Evolutionary conservation across 2,113 vertebrate species (phyloP).

Genomic region (Pollimyrus isidori): DNA sequence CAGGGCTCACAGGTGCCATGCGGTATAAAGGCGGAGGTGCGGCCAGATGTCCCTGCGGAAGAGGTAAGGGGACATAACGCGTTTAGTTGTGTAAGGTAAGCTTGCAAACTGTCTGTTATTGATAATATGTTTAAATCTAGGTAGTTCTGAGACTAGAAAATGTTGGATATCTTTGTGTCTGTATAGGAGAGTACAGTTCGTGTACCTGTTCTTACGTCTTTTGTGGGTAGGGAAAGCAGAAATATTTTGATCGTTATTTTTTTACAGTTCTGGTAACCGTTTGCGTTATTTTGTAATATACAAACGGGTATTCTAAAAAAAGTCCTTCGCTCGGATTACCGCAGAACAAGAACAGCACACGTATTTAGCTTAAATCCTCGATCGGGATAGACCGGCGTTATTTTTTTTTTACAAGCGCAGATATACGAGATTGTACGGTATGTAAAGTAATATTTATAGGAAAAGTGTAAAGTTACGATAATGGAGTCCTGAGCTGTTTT

Average conservation of each 20-base stretch:
- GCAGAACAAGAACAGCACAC: not conserved
- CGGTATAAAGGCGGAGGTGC: not conserved
- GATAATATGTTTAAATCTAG: not conserved
- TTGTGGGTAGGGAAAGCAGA: not conserved
- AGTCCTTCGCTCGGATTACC: not conserved
- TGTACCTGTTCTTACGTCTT: not conserved
- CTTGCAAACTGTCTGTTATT: not conserved
- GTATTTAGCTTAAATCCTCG: not conserved
- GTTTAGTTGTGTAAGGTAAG: not conserved
- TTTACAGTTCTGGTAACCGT: not conserved
- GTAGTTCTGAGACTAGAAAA: not conserved
- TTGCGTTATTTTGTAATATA: not conserved
- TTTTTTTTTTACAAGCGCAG: not conserved
- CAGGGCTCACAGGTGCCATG: not conserved
- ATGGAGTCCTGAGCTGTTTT: not conserved
- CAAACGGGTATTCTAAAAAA: too few species aligned
- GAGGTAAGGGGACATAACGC: not conserved
- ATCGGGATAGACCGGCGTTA: not conserved
- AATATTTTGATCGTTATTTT: not conserved
- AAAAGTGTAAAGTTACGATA: not conserved
- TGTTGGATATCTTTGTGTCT: not conserved
- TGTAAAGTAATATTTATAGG: not conserved
- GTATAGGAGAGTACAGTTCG: too few species aligned
- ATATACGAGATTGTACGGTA: not conserved
- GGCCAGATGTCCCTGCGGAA: not conserved